Evolutionary conservation across 1,140 invertebrate genomes (phyloP), one percentile per base, ranked within the genome.

Genomic region (Ostrea denselamellosa): DNA sequence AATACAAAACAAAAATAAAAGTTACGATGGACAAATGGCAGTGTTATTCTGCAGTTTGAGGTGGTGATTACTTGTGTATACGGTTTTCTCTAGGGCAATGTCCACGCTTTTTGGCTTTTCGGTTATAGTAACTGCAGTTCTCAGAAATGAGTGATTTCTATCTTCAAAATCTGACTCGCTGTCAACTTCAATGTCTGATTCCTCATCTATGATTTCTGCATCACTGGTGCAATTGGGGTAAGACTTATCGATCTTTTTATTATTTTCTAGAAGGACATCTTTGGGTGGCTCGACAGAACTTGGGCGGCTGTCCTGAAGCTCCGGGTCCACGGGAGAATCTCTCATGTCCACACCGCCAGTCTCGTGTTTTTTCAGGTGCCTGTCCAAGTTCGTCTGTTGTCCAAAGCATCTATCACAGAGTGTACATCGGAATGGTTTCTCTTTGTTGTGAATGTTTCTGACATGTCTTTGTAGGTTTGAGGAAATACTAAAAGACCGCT

Each of bases 361-460:
- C 93, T 99, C 98, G 94, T 99, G 98, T 93, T 99, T 99, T 96
- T 98, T 98, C 92, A 99, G 93, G 93, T 99, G 98, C 17, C 98
- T 96, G 93, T 99, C 98, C 65, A 99, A 95, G 95, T 99, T 99
- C 0, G 99, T 99, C 95, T 99, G 99, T 95, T 99, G 99, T 0
- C 98, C 99, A 94, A 99, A 99, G 94, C 98, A 99, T 89, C 97
- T 96, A 89, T 99, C 98, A 94, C 98, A 99, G 34, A 99, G 92
- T 28, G 93, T 94, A 91, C 96, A 97, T 87, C 95, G 94, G 93
- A 96, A 96, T n/a, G n/a, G n/a, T n/a, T n/a, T n/a, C n/a, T n/a
- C n/a, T n/a, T n/a, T n/a, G n/a, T n/a, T n/a, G n/a, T n/a, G n/a
- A n/a, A n/a, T n/a, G n/a, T n/a, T n/a, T n/a, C n/a, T n/a, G n/a